These are phyloP conservation scores for Willowsia nigromaculata DNA, from an alignment of 2,888 invertebrate species.

Conservation along the genomic window DNA sequence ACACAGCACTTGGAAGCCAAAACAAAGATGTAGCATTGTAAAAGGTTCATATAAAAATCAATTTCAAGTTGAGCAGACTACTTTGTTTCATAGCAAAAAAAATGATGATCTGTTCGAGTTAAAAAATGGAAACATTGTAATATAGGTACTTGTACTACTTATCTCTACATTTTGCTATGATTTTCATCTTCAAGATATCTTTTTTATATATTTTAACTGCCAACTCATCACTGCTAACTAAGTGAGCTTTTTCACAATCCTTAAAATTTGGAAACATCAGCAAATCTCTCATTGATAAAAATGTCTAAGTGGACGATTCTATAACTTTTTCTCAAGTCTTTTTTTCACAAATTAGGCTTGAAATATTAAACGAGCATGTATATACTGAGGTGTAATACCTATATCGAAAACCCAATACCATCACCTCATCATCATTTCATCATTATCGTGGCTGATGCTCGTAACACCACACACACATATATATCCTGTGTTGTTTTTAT, in stretches of 20 bases:
- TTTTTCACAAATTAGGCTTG: conserved; percentile 18
- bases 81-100: background rate
- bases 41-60: background rate
- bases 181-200: background rate
- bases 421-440: background rate
- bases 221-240: background rate
- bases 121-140: too few relatives aligned
- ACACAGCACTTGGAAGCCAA: background rate
- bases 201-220: background rate
- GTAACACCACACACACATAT: background rate
- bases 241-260: conserved; percentile 18
- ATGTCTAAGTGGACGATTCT: conserved; percentile 46
- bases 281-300: background rate
- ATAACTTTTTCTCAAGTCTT: background rate
- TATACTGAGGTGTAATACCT: background rate
- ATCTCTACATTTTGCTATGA: too few relatives aligned
- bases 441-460: background rate
- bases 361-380: background rate
- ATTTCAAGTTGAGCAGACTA: background rate
- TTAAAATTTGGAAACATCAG: conserved; percentile 45
- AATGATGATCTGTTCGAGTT: background rate
- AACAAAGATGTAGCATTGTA: background rate
- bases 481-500: conserved; percentile 6
- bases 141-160: background rate
- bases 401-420: background rate